Evolutionary conservation across 2,113 vertebrate species (phyloP).

Genomic region (Callocephalon fimbriatum): DNA sequence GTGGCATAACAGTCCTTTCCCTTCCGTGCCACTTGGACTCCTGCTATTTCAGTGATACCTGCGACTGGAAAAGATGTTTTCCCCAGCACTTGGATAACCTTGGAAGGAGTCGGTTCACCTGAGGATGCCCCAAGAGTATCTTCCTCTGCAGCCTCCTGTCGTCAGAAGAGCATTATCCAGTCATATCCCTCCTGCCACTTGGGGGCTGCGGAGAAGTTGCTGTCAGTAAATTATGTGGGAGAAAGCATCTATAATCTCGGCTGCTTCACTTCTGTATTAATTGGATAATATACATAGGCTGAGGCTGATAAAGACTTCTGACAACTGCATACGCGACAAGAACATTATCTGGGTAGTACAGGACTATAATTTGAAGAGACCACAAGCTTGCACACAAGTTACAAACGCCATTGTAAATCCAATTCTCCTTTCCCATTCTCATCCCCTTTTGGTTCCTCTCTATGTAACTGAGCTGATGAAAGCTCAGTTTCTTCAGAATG

Average conservation of each 20-base stretch:
- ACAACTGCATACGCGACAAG: neutral
- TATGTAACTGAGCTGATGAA: neutral
- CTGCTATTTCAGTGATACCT: neutral
- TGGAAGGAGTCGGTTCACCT: neutral
- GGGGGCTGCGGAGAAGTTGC: fast-evolving
- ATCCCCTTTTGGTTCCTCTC: neutral
- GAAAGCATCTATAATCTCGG: neutral
- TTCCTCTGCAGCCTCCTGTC: neutral
- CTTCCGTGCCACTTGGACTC: neutral
- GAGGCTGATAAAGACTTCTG: neutral
- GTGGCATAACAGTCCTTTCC: neutral
- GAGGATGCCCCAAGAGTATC: neutral
- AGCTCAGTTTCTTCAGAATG: neutral
- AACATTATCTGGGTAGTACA: neutral
- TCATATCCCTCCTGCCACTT: neutral
- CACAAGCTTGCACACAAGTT: neutral
- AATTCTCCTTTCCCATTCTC: neutral
- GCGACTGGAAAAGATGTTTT: neutral
- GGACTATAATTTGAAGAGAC: neutral
- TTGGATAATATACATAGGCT: neutral
- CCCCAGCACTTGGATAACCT: no score
- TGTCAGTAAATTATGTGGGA: neutral
- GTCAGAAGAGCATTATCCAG: neutral
- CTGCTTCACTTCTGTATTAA: neutral
- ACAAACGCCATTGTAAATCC: neutral